Conservation (phyloP, 1,140 invertebrate species). For the Mycetomoellerius zeteki region DNA sequence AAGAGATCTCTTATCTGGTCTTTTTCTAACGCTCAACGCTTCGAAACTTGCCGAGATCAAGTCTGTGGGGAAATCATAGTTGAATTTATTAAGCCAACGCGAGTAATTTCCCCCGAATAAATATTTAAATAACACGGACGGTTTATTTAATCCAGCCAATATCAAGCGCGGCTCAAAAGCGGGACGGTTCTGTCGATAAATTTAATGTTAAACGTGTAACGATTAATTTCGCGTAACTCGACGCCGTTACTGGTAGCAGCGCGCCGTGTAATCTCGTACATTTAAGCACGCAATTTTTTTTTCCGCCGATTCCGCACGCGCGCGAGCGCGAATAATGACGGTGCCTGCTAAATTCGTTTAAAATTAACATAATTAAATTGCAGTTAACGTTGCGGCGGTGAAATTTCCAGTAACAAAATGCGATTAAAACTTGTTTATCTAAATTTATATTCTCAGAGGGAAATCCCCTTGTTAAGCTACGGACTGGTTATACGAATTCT, state of each 20-base stretch:
- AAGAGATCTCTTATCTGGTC: constrained; percentile 20
- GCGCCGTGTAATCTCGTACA: constrained; percentile 23
- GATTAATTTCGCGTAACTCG: constrained; percentile 44
- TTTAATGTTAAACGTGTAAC: constrained; percentile 56
- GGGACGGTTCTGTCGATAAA: constrained; percentile 43
- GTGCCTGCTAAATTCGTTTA: constrained; percentile 8
- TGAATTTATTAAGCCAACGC: constrained; percentile 47
- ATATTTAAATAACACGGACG: constrained; percentile 55
- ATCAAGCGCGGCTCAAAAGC: constrained; percentile 23
- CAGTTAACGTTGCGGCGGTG: constrained; percentile 29
- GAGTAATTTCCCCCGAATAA: constrained; percentile 57
- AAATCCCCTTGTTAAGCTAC: constrained; percentile 31
- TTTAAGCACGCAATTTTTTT: constrained; percentile 41
- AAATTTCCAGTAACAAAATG: constrained; percentile 32
- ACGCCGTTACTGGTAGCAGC: not conserved
- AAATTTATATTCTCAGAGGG: constrained; percentile 61
- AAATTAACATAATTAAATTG: constrained; percentile 61
- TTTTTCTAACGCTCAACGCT: not conserved
- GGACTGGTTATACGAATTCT: constrained; percentile 63
- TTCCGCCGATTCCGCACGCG: not conserved
- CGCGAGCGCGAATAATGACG: not conserved
- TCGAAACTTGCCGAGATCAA: not conserved
- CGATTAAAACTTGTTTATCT: constrained; percentile 34
- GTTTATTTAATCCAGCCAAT: constrained; percentile 52
- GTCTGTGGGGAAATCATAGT: constrained; percentile 33